phyloP scores from a whole-genome alignment of 2,888 invertebrate genomes.

The Drepanosiphum platanoidis region DNA sequence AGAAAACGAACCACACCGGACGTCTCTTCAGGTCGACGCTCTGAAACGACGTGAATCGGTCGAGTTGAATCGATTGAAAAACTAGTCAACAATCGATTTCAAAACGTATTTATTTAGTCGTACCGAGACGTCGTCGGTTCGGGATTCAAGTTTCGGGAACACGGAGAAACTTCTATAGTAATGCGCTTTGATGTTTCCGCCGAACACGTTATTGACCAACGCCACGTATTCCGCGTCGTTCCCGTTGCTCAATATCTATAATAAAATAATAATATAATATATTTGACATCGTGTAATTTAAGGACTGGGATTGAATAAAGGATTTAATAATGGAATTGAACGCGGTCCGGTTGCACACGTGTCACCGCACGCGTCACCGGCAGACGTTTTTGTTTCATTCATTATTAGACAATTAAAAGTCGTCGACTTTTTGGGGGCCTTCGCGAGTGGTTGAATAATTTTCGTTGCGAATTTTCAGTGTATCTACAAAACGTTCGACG shows the following conservation, averaged over 20 bases:
- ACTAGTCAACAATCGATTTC: neutral
- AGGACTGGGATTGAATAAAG: too few relatives aligned
- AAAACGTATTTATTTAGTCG: too few relatives aligned
- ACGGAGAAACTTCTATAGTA: constrained; percentile 70
- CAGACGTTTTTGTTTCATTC: neutral
- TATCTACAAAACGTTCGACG: too few relatives aligned
- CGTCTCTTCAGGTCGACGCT: constrained; percentile 63
- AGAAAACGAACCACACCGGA: constrained; percentile 76
- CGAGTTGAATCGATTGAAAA: too few relatives aligned
- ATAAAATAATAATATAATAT: neutral
- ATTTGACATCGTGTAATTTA: neutral
- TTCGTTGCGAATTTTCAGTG: too few relatives aligned
- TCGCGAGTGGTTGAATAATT: too few relatives aligned
- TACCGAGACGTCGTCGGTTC: neutral
- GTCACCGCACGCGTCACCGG: too few relatives aligned
- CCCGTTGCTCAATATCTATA: constrained; percentile 27
- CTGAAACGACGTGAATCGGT: neutral
- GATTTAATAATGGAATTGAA: too few relatives aligned
- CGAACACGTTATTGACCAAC: constrained; percentile 66
- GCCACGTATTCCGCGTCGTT: constrained; percentile 64
- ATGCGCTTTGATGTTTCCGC: constrained; percentile 67
- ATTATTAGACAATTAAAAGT: neutral
- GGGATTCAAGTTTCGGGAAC: constrained; percentile 64
- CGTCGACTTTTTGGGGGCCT: too few relatives aligned
- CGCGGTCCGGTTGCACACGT: too few relatives aligned